Evolutionary conservation across 2,797 vertebrate genomes (phyloP).

Genomic region (Paedocypris micromegethes): DNA sequence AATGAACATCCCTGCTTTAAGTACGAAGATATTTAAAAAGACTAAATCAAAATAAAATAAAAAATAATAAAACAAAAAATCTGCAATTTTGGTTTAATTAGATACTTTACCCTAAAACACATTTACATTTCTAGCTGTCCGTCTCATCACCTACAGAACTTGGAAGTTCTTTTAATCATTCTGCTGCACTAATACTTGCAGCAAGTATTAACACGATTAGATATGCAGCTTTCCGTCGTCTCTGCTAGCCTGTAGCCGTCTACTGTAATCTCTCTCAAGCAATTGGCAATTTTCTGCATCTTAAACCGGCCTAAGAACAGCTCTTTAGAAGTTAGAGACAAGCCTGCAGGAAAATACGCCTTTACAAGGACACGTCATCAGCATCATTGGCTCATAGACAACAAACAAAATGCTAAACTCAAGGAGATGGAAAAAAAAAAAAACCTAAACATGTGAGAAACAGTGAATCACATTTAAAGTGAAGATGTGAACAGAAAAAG

Average conservation of each 20-base stretch:
- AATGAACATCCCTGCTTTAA: too few relatives aligned
- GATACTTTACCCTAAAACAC: neutral
- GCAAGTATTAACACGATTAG: constrained; percentile 9
- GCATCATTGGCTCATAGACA: neutral
- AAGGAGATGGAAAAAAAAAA: too few relatives aligned
- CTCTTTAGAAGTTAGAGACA: neutral
- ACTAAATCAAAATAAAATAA: too few relatives aligned
- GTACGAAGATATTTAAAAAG: too few relatives aligned
- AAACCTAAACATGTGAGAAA: too few relatives aligned
- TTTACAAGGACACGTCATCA: constrained; percentile 16
- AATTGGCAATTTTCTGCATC: constrained; percentile 27
- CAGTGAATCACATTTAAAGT: too few relatives aligned
- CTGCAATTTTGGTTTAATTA: too few relatives aligned
- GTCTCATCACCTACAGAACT: neutral
- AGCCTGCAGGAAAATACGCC: constrained; percentile 5
- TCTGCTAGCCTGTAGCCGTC: neutral
- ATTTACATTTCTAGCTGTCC: neutral
- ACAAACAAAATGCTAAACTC: neutral
- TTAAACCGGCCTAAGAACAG: neutral
- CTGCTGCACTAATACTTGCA: neutral
- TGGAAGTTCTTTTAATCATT: neutral
- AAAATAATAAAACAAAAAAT: neutral
- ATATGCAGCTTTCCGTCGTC: constrained; percentile 8
- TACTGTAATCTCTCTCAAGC: constrained; percentile 11
- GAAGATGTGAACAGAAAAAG: too few relatives aligned